Base-by-base conservation (phyloP, 2,888 invertebrate genomes). In the Agriotes lineatus region DNA sequence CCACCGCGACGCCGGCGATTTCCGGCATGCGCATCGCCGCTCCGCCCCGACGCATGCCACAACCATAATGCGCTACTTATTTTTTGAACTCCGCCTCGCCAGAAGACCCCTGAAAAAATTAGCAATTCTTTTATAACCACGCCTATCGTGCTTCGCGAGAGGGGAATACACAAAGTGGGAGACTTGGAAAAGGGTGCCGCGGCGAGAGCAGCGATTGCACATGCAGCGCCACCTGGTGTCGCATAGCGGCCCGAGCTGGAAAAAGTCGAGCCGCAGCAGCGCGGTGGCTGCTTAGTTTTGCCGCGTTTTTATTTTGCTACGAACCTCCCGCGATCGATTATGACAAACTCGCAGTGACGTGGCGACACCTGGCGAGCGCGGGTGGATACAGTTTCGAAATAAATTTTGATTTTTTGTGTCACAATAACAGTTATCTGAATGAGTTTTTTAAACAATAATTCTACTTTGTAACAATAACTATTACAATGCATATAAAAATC, bases 61-160 rank as follows among this genome's bases (percentile, higher is more conserved):
- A 74, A 77, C 80, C 79, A 81, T 81, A 80, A 79, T 79, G 80
- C 77, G 76, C 77, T 77, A 74, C 74, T 77, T 80, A 79, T 82
- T 82, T 82, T 81, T 81, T 79, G 79, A 81, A 81, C 82, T 80
- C 82, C 82, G 82, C 82, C 82, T 82, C 76, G 75, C 73, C 71
- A 75, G 75, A 75, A 78, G 76, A 75, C 77, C 78, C 77, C 76
- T 76, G 76, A 78, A 82, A 82, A 81, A 82, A 81, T 79, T 73
- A 71, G 75, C 75, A 75, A 75, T 72, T 73, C 75, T 73, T 75
- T 73, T 74, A 72, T 74, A 74, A 73, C 73, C 75, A 73, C 75
- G 75, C 75, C 75, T 73, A 73, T 75, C 65, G 45, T 60, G 42
- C 71, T 63, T 61, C 67, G 61, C 57, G 59, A 60, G 72, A 75